Percentiles rank a stretch among this genome's conserved stretches.
These are phyloP conservation scores for Cryptomyrus ogoouensis DNA, from an alignment of 2,113 vertebrate species.

Conservation along the genomic window DNA sequence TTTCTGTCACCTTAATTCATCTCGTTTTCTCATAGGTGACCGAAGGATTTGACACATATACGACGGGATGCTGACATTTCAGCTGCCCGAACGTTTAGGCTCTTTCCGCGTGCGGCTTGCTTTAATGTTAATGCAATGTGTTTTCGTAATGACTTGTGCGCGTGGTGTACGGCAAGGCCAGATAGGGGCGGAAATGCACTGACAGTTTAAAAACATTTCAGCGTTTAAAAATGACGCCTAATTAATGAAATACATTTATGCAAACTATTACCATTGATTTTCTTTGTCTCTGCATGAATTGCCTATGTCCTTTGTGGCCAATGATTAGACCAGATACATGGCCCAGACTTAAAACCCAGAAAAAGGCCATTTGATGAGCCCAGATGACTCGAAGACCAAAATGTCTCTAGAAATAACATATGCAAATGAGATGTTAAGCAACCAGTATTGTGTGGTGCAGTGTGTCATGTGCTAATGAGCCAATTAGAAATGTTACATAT, in stretches of 20 bases:
- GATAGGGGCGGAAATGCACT: not conserved
- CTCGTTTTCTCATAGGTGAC: slow-evolving; percentile 48
- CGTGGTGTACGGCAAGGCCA: slow-evolving; percentile 32
- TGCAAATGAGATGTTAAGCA: slow-evolving; percentile 67
- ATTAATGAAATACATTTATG: slow-evolving; percentile 63
- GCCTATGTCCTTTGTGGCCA: slow-evolving; percentile 53
- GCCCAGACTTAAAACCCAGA: slow-evolving; percentile 54
- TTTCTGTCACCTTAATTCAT: slow-evolving; percentile 59
- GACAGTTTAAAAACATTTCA: not conserved
- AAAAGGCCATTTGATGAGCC: slow-evolving; percentile 60
- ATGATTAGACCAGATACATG: slow-evolving; percentile 52
- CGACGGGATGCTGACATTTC: slow-evolving; percentile 58
- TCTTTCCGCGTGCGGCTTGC: slow-evolving; percentile 55
- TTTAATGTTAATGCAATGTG: slow-evolving; percentile 59
- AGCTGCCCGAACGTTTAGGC: slow-evolving; percentile 53
- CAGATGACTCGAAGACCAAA: slow-evolving; percentile 54
- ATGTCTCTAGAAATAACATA: slow-evolving; percentile 71
- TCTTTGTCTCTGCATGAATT: slow-evolving; percentile 49
- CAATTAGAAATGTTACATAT: slow-evolving; percentile 53
- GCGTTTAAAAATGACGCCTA: slow-evolving; percentile 30
- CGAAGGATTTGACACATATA: slow-evolving; percentile 51
- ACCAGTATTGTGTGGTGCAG: slow-evolving; percentile 57
- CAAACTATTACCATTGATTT: slow-evolving; percentile 57
- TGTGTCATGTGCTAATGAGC: slow-evolving; percentile 70
- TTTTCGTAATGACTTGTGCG: slow-evolving; percentile 56